phyloP scores from a whole-genome alignment of 1,140 invertebrate species.

The Doryteuthis pealeii region DNA sequence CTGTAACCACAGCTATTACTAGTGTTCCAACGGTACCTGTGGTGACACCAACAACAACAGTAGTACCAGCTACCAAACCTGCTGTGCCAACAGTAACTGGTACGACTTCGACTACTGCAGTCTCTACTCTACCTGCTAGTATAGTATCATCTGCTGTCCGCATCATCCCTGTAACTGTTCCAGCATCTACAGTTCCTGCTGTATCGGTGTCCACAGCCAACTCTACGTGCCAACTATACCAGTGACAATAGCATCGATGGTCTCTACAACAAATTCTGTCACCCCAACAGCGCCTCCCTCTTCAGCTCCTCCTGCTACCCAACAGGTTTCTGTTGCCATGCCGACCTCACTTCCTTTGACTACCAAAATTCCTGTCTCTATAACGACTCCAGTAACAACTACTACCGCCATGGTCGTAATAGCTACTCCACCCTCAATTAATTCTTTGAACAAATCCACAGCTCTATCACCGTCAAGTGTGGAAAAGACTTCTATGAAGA shows the following conservation, averaged over 20 bases:
- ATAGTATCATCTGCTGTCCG: background rate
- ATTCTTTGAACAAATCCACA: background rate
- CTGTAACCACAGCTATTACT: background rate
- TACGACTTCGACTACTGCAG: too few relatives aligned
- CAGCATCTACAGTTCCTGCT: background rate
- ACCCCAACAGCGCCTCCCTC: background rate
- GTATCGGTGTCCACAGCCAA: background rate
- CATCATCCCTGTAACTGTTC: constrained; percentile 1
- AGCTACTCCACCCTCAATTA: background rate
- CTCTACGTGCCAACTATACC: background rate
- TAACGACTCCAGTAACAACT: background rate
- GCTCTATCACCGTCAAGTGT: background rate
- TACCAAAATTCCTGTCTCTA: background rate
- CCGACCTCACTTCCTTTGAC: background rate
- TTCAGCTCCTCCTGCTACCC: background rate
- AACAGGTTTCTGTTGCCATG: background rate
- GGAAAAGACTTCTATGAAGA: background rate
- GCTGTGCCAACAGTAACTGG: background rate
- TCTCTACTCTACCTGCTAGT: too few relatives aligned
- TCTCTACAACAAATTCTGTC: background rate
- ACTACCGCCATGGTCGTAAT: background rate
- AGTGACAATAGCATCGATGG: background rate
- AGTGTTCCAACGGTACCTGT: background rate
- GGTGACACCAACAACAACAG: background rate
- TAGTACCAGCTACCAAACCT: background rate